These are phyloP conservation scores for Sepiola atlantica DNA, from an alignment of 2,888 invertebrate species.

Conservation along the genomic window DNA sequence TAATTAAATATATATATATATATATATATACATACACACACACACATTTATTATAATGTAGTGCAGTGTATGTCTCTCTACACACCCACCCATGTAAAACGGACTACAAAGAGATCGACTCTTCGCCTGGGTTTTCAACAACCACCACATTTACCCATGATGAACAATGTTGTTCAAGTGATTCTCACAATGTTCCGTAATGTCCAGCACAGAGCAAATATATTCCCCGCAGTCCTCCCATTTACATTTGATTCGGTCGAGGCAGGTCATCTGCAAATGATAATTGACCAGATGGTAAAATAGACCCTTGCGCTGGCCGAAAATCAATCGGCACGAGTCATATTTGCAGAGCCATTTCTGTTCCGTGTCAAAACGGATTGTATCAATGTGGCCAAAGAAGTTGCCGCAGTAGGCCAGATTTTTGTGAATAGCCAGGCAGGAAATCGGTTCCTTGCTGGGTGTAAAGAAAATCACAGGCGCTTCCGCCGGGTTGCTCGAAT, in stretches of 20 bases:
- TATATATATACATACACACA: background rate
- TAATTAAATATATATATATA: background rate
- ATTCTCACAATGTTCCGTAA: constrained; percentile 21
- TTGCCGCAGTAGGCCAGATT: background rate
- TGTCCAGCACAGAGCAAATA: background rate
- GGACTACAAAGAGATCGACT: background rate
- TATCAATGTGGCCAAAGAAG: constrained; percentile 2
- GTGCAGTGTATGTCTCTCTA: background rate
- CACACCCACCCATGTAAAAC: background rate
- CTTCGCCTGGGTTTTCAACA: no score
- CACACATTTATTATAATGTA: background rate
- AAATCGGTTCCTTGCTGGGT: background rate
- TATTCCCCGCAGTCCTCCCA: background rate
- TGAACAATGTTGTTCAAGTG: background rate
- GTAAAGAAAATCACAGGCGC: background rate
- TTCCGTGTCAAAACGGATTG: background rate
- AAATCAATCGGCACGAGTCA: background rate
- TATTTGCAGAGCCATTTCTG: constrained; percentile 1
- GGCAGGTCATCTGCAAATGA: background rate
- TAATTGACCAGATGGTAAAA: background rate
- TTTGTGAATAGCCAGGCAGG: background rate
- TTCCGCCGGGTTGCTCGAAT: background rate
- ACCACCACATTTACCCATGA: background rate
- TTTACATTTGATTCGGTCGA: background rate
- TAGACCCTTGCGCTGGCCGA: background rate